Evolutionary conservation across 1,140 invertebrate species (phyloP).

Genomic region (Drosophila leontia): DNA sequence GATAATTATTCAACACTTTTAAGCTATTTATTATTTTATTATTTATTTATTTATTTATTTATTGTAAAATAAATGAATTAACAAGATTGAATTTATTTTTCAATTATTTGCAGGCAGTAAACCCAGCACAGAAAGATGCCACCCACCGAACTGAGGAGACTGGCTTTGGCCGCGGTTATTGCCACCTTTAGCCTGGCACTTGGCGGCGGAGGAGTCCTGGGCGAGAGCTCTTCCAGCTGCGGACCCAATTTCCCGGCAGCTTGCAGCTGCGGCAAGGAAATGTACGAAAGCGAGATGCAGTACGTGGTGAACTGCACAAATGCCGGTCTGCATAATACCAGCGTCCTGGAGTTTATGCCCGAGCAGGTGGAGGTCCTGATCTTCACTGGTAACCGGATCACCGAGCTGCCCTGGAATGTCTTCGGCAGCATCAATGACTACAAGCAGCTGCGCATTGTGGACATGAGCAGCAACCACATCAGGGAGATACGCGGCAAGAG

Average conservation of each 20-base stretch:
- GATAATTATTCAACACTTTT: not conserved
- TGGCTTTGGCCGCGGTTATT: constrained; percentile 43
- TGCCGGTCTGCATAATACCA: constrained; percentile 87
- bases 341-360: constrained; percentile 88
- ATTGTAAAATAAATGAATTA: not conserved
- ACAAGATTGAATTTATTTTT: not conserved
- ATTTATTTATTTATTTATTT: too few relatives aligned
- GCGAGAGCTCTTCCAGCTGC: constrained; percentile 81
- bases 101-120: constrained; percentile 53
- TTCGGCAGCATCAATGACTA: constrained; percentile 88
- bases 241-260: constrained; percentile 85
- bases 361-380: constrained; percentile 89
- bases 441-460: constrained; percentile 88
- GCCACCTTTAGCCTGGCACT: constrained; percentile 43
- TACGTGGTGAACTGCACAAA: constrained; percentile 92
- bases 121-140: constrained; percentile 26
- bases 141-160: constrained; percentile 58
- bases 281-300: constrained; percentile 86
- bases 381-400: constrained; percentile 90
- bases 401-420: constrained; percentile 89
- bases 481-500: constrained; percentile 90
- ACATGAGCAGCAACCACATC: constrained; percentile 92
- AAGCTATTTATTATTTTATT: too few relatives aligned
- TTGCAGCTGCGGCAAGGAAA: constrained; percentile 87
- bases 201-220: constrained; percentile 24